Evolutionary conservation across 2,888 invertebrate species (phyloP).

Genomic region (Drosophila greeni): DNA sequence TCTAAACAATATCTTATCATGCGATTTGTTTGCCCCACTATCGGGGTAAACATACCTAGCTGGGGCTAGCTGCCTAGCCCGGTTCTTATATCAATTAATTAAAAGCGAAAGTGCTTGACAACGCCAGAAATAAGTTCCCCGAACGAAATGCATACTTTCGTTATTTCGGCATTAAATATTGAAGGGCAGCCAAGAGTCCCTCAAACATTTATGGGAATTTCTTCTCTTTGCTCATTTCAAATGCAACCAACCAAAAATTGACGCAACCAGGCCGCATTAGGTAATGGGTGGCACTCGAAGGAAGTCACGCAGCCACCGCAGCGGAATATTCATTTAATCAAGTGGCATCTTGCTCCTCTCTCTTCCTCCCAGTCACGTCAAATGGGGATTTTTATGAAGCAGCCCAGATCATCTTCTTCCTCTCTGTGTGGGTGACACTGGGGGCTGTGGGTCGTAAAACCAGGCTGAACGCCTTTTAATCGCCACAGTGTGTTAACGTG

Average conservation of each 20-base stretch:
- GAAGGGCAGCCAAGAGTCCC: slow-evolving; percentile 39
- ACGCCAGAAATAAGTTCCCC: slow-evolving; percentile 12
- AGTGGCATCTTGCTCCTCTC: slow-evolving; percentile 46
- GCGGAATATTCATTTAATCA: slow-evolving; percentile 66
- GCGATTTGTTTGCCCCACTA: slow-evolving; percentile 52
- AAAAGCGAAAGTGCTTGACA: slow-evolving; percentile 61
- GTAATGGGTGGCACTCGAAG: slow-evolving; percentile 55
- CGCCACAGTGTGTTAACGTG: slow-evolving; percentile 43
- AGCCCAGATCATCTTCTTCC: neutral
- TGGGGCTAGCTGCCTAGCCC: slow-evolving; percentile 22
- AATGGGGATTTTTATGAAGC: slow-evolving; percentile 39
- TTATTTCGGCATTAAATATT: slow-evolving; percentile 57
- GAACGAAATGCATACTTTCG: slow-evolving; percentile 46
- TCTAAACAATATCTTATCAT: slow-evolving; percentile 58
- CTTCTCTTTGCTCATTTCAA: slow-evolving; percentile 62
- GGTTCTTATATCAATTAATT: slow-evolving; percentile 61
- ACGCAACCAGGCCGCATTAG: slow-evolving; percentile 67
- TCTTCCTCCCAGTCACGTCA: slow-evolving; percentile 38
- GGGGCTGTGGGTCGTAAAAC: slow-evolving; percentile 35
- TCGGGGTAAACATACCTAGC: slow-evolving; percentile 43
- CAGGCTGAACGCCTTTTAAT: slow-evolving; percentile 50
- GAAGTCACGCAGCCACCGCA: slow-evolving; percentile 58
- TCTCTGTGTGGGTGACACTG: slow-evolving; percentile 13
- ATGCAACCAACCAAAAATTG: slow-evolving; percentile 72
- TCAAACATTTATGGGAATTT: slow-evolving; percentile 39